A percentile compares a stretch with the other conserved stretches of the same genome.
Conservation (phyloP, 23 tunicate genomes). For the Corella eumyota region DNA sequence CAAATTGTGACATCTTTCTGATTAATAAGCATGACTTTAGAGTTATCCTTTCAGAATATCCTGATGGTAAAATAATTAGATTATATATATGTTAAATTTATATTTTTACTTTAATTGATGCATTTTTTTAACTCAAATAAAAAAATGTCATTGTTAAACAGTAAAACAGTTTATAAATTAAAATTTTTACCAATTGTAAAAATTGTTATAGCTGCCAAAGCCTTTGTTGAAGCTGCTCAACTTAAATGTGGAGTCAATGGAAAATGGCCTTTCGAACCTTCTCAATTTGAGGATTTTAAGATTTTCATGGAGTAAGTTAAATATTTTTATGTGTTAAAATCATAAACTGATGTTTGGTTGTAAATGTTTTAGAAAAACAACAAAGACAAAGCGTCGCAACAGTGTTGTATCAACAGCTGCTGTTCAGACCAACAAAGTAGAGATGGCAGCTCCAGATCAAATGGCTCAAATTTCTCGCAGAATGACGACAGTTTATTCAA, state of each 20-base stretch:
- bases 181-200: not conserved
- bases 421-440: not conserved
- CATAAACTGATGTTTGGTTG: not conserved
- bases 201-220: conserved; percentile 19
- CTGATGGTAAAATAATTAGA: conserved; percentile 33
- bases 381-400: conserved; percentile 12
- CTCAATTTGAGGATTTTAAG: conserved; percentile 6
- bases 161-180: not conserved
- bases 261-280: conserved; percentile 55
- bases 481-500: conserved; percentile 43
- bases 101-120: not conserved
- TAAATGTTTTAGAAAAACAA: conserved; percentile 18
- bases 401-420: conserved; percentile 2
- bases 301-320: conserved; percentile 18
- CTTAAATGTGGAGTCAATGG: conserved; percentile 15
- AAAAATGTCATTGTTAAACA: not conserved
- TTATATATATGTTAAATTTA: not conserved
- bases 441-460: not conserved
- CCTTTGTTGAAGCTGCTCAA: conserved; percentile 34
- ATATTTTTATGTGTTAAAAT: not conserved
- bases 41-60: conserved; percentile 62
- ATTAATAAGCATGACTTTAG: conserved; percentile 59
- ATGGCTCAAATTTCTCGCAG: conserved; percentile 23
- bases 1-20: conserved; percentile 73
- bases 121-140: not conserved